These are phyloP conservation scores for Morus bassanus DNA, from an alignment of 2,797 vertebrate species.

Conservation along the genomic window DNA sequence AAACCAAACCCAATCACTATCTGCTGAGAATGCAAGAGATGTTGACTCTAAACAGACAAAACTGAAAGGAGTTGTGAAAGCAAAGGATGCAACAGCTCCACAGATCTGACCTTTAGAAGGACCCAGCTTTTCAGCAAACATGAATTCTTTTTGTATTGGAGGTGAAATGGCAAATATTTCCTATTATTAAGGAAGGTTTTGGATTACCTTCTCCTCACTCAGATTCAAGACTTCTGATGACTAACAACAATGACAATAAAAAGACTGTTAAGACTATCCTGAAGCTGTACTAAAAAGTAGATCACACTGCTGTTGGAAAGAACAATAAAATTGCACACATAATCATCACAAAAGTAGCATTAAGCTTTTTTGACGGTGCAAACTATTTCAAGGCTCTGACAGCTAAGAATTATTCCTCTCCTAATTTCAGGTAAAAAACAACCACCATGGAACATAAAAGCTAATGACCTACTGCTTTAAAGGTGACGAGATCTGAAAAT, in stretches of 20 bases:
- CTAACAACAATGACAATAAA: constrained; percentile 23
- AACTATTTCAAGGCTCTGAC: background rate
- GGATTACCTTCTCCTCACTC: constrained; percentile 43
- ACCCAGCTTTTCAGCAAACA: constrained; percentile 33
- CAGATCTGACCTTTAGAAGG: constrained; percentile 46
- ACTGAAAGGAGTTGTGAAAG: constrained; percentile 34
- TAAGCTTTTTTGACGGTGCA: background rate
- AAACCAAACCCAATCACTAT: background rate
- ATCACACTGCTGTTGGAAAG: constrained; percentile 36
- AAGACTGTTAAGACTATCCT: constrained; percentile 13
- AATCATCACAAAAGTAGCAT: background rate
- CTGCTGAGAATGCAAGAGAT: background rate
- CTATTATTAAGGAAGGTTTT: constrained; percentile 57
- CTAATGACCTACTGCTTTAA: background rate
- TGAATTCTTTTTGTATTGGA: constrained; percentile 49
- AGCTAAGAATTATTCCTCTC: background rate
- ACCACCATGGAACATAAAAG: background rate
- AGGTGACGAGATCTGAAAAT: background rate
- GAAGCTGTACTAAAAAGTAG: constrained; percentile 18
- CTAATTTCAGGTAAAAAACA: constrained; percentile 9
- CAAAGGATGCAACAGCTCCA: constrained; percentile 22
- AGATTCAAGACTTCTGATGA: constrained; percentile 41
- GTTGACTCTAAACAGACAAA: constrained; percentile 5
- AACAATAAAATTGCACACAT: constrained; percentile 3
- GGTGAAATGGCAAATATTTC: constrained; percentile 61